Conservation (phyloP, 2,888 invertebrate species). For the Argyresthia goedartella region DNA sequence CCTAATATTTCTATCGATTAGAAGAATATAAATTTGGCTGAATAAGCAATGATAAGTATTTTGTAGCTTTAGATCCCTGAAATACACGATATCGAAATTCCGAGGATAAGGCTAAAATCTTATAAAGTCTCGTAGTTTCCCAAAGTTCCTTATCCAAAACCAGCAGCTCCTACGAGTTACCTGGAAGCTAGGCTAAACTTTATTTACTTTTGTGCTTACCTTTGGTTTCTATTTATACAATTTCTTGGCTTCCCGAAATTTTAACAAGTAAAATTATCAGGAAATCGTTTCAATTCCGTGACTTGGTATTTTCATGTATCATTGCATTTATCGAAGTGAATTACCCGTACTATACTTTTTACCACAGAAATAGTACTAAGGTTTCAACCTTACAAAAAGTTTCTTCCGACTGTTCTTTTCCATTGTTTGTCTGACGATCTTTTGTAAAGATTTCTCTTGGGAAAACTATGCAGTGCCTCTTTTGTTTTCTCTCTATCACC, state of each 20-base stretch:
- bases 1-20: no score
- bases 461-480: slow-evolving; percentile 14
- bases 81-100: not conserved
- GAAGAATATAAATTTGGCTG: no score
- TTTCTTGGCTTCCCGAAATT: not conserved
- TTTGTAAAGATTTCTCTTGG: slow-evolving; percentile 57
- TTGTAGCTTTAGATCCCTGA: no score
- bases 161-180: slow-evolving; percentile 28
- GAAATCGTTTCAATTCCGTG: no score
- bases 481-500: no score
- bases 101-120: slow-evolving; percentile 20
- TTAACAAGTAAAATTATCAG: not conserved
- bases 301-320: no score
- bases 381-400: no score
- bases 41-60: not conserved
- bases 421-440: slow-evolving; percentile 49
- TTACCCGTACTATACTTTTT: no score
- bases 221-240: slow-evolving; percentile 19
- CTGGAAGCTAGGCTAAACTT: slow-evolving; percentile 36
- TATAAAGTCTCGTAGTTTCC: slow-evolving; percentile 25
- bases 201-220: slow-evolving; percentile 28
- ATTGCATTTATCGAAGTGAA: no score
- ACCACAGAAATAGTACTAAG: no score
- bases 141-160: slow-evolving; percentile 41
- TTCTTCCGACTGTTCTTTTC: slow-evolving; percentile 12